These are phyloP conservation scores for Coptotermes formosanus DNA, from an alignment of 1,140 invertebrate species.

Conservation along the genomic window DNA sequence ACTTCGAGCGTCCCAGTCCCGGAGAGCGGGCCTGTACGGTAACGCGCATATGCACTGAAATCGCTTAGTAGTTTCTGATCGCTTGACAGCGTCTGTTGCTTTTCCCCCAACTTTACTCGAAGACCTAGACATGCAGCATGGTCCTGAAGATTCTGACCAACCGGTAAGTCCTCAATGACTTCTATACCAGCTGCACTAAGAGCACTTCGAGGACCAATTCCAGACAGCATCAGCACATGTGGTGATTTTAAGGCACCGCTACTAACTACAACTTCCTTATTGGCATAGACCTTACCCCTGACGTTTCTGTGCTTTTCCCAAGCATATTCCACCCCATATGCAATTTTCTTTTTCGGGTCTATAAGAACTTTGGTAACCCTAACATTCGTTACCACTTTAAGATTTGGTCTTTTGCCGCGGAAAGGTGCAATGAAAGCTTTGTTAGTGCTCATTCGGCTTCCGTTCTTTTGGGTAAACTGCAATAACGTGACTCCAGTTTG, in stretches of 20 bases:
- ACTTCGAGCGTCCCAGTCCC: neutral
- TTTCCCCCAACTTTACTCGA: neutral
- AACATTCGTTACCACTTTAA: neutral
- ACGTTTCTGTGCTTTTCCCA: slow-evolving; percentile 39
- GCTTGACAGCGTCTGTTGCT: neutral
- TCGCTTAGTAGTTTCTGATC: neutral
- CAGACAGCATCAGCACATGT: slow-evolving; percentile 48
- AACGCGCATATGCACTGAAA: neutral
- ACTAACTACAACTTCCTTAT: slow-evolving; percentile 46
- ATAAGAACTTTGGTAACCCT: slow-evolving; percentile 67
- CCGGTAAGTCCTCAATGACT: slow-evolving; percentile 63
- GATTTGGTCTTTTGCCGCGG: neutral
- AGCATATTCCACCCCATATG: slow-evolving; percentile 67
- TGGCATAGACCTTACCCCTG: slow-evolving; percentile 15
- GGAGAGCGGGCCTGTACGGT: neutral
- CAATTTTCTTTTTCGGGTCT: slow-evolving; percentile 57
- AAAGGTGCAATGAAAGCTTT: slow-evolving; percentile 22
- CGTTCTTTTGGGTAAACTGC: slow-evolving; percentile 20
- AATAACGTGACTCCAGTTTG: neutral
- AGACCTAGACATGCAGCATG: slow-evolving; percentile 53
- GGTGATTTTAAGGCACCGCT: slow-evolving; percentile 42
- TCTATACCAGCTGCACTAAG: slow-evolving; percentile 38
- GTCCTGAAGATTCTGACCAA: slow-evolving; percentile 79
- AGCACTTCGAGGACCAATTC: slow-evolving; percentile 48
- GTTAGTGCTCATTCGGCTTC: slow-evolving; percentile 7